A percentile compares a stretch with the other conserved stretches of the same genome.
Conservation (phyloP, 2,113 vertebrate genomes). For the Stegostoma tigrinum region DNA sequence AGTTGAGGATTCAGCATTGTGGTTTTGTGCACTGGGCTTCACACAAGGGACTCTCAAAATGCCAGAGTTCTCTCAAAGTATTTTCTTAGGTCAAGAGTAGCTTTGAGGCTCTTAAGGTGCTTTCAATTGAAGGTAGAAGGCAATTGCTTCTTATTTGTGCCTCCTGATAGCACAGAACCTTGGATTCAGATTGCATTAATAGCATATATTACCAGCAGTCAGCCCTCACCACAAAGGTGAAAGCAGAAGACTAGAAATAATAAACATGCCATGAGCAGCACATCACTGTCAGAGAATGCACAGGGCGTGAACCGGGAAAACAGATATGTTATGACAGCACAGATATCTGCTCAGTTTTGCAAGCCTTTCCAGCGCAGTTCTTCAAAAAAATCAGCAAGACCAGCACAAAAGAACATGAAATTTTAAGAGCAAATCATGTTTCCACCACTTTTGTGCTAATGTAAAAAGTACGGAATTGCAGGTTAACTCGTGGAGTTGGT, state of each 20-base stretch:
- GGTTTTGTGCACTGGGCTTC: not conserved
- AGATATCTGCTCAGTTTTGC: not conserved
- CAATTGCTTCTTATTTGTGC: not conserved
- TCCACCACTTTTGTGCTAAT: not conserved
- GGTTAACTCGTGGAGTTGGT: not conserved
- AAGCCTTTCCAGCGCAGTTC: not conserved
- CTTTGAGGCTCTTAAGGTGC: not conserved
- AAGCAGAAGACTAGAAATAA: constrained; percentile 9
- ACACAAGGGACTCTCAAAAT: not conserved
- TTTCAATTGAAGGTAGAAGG: not conserved
- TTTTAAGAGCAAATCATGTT: not conserved
- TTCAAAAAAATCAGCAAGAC: not conserved
- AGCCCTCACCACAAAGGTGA: not conserved
- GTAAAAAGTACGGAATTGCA: not conserved
- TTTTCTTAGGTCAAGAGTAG: not conserved
- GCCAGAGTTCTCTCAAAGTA: not conserved
- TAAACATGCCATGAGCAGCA: not conserved
- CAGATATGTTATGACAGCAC: constrained; percentile 24
- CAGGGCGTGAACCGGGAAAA: not conserved
- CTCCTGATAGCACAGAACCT: not conserved
- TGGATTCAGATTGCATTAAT: not conserved
- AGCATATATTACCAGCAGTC: not conserved
- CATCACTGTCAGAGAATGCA: not conserved
- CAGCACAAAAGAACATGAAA: not conserved
- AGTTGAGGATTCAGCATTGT: not conserved